These are phyloP conservation scores for Chlorospingus semifuscus DNA, from an alignment of 2,797 vertebrate genomes.

Conservation along the genomic window DNA sequence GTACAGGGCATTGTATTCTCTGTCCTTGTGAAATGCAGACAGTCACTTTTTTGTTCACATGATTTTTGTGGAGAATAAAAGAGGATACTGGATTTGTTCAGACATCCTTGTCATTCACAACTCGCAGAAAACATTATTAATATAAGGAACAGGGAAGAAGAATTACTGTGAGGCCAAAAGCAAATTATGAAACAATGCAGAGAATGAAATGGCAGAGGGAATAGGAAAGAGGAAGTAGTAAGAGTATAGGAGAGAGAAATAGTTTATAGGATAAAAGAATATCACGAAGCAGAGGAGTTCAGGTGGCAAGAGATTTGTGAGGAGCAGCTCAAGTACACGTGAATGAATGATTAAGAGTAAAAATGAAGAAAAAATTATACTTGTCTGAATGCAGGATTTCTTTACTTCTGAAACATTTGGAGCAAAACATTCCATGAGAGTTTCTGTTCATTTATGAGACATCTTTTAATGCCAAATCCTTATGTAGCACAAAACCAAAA, in stretches of 20 bases:
- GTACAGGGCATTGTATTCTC: background rate
- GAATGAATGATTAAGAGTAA: background rate
- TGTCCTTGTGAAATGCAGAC: slow-evolving; percentile 39
- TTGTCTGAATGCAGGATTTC: background rate
- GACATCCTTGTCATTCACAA: background rate
- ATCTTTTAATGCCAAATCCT: background rate
- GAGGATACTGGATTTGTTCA: background rate
- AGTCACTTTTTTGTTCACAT: background rate
- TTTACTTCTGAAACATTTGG: background rate
- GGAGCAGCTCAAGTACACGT: background rate
- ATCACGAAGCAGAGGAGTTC: background rate
- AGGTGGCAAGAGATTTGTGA: background rate
- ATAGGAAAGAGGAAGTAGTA: background rate
- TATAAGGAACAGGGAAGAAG: background rate
- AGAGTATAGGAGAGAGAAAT: background rate
- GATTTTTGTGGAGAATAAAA: slow-evolving; percentile 27
- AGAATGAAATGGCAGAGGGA: background rate
- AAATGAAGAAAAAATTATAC: background rate
- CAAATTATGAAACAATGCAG: background rate
- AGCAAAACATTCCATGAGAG: background rate
- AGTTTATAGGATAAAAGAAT: background rate
- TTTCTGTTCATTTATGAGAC: background rate
- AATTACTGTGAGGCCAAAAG: background rate
- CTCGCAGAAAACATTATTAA: background rate
- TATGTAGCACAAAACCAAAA: background rate